These are phyloP conservation scores for Sylvilagus bachmani DNA, from an alignment of 2,113 vertebrate species.

Conservation along the genomic window DNA sequence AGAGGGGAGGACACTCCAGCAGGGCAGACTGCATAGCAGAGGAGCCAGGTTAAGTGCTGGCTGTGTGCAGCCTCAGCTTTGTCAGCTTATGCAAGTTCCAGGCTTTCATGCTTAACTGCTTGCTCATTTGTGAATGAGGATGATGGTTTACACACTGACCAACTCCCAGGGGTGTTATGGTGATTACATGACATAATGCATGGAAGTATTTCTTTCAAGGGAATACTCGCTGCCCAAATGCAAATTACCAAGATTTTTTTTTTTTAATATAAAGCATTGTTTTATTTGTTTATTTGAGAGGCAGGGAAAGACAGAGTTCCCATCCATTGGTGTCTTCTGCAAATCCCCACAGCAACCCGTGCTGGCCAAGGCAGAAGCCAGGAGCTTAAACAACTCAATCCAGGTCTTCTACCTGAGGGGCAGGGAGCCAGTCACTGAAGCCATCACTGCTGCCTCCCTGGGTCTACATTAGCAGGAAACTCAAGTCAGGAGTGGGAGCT, in stretches of 20 bases:
- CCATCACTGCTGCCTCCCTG: too few relatives aligned
- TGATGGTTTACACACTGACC: not conserved
- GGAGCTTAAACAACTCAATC: too few relatives aligned
- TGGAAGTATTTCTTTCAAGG: not conserved
- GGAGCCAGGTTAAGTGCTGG: not conserved
- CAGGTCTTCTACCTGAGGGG: too few relatives aligned
- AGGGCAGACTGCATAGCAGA: not conserved
- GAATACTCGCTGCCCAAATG: not conserved
- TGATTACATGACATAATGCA: not conserved
- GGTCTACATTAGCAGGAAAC: too few relatives aligned
- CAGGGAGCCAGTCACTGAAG: too few relatives aligned
- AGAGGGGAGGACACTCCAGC: fast-evolving
- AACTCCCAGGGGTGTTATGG: not conserved
- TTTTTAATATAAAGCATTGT: too few relatives aligned
- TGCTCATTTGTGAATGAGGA: not conserved
- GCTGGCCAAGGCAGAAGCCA: too few relatives aligned
- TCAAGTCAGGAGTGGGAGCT: too few relatives aligned
- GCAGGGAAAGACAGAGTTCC: too few relatives aligned
- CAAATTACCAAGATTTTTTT: not conserved
- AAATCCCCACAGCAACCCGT: too few relatives aligned
- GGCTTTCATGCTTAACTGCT: not conserved
- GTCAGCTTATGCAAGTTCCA: not conserved
- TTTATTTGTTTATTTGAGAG: too few relatives aligned
- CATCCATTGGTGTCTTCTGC: too few relatives aligned
- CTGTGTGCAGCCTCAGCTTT: fast-evolving